Conservation (phyloP, 1,140 invertebrate species). For the Drosophila rhopaloa region DNA sequence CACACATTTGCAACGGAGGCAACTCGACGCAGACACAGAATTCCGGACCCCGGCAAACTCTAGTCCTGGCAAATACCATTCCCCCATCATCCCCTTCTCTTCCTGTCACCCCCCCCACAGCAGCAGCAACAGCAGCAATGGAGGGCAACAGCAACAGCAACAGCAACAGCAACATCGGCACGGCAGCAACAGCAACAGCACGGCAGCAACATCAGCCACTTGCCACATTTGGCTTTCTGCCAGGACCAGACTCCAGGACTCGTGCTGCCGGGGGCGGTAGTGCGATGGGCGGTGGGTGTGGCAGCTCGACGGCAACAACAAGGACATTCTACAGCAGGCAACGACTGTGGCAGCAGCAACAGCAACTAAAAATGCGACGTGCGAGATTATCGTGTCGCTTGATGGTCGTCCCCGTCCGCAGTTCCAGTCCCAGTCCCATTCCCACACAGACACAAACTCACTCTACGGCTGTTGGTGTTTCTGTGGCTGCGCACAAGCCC, state of each 20-base stretch:
- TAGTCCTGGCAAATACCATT: constrained; percentile 12
- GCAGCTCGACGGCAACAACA: constrained; percentile 27
- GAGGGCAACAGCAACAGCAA: constrained; percentile 15
- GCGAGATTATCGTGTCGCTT: constrained; percentile 82
- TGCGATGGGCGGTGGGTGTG: constrained; percentile 18
- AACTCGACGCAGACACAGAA: constrained; percentile 37
- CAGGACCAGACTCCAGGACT: constrained; percentile 65
- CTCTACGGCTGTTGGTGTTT: constrained; percentile 60
- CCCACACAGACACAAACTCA: constrained; percentile 11
- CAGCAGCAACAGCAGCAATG: constrained; percentile 50
- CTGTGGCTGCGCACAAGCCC: constrained; percentile 63
- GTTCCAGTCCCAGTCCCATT: constrained; percentile 29
- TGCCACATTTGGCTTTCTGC: constrained; percentile 82
- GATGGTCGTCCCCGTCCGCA: constrained; percentile 62
- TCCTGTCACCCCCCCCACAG: constrained; percentile 10
- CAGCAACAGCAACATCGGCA: constrained; percentile 45
- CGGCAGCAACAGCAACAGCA: constrained; percentile 10
- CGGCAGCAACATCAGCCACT: constrained; percentile 67
- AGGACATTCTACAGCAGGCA: constrained; percentile 13
- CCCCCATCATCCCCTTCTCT: constrained; percentile 3
- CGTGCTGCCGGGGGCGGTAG: constrained; percentile 15
- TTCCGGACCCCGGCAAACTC: constrained; percentile 26
- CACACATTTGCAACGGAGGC: constrained; percentile 36
- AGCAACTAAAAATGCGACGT: constrained; percentile 83
- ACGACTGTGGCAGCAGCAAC: constrained; percentile 51